These are phyloP conservation scores for Crocuta crocuta DNA, from an alignment of 2,113 vertebrate genomes.

Conservation along the genomic window DNA sequence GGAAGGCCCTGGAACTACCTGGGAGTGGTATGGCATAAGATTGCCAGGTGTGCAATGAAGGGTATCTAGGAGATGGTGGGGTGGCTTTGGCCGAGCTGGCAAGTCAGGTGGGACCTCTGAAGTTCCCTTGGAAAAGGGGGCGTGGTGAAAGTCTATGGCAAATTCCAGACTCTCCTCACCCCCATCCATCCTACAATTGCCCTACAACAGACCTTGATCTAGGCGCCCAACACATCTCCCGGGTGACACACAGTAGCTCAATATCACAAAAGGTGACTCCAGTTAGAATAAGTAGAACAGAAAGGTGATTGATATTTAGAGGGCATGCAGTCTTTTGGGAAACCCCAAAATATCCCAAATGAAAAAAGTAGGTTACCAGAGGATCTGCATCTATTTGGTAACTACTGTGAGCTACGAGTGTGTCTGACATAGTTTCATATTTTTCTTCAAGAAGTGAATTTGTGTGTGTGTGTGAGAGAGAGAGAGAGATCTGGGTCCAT, in stretches of 20 bases:
- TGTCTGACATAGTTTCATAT: slow-evolving; percentile 70
- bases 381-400: slow-evolving; percentile 75
- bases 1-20: not conserved
- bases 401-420: slow-evolving; percentile 53
- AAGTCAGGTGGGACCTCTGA: not conserved
- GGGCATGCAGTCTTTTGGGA: slow-evolving; percentile 77
- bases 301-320: slow-evolving; percentile 81
- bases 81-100: no score
- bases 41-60: not conserved
- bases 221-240: not conserved
- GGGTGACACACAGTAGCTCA: not conserved
- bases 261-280: not conserved
- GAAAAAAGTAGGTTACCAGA: slow-evolving; percentile 80
- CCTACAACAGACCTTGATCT: not conserved
- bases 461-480: not conserved
- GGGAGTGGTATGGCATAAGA: not conserved
- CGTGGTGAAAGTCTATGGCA: not conserved
- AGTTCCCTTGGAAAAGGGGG: not conserved
- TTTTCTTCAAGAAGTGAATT: slow-evolving; percentile 63
- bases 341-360: slow-evolving; percentile 79
- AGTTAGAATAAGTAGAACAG: slow-evolving; percentile 29
- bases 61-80: not conserved
- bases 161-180: not conserved
- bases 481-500: slow-evolving; percentile 42
- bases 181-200: not conserved